phyloP scores from a whole-genome alignment of 1,140 invertebrate species.

The Drosophila kohkoa region DNA sequence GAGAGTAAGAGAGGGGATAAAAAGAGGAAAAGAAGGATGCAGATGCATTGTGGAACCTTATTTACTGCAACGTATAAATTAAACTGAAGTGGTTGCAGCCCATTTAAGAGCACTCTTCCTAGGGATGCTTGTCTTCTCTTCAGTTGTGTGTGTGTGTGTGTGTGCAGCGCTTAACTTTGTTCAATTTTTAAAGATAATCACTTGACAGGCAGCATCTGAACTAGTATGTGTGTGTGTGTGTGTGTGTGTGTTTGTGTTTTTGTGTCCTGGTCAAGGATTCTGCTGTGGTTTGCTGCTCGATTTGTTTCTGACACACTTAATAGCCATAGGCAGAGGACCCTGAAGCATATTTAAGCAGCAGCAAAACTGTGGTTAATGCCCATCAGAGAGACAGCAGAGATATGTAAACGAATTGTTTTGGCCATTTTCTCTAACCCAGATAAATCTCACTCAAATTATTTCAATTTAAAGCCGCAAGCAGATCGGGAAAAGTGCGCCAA shows the following conservation, averaged over 20 bases:
- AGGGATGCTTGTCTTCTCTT: not conserved
- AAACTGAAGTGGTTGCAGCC: constrained; percentile 54
- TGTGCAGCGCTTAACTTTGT: constrained; percentile 33
- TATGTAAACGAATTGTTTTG: not conserved
- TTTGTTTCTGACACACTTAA: constrained; percentile 60
- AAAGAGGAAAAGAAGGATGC: too few relatives aligned
- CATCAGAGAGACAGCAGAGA: not conserved
- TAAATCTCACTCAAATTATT: constrained; percentile 56
- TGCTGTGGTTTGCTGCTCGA: constrained; percentile 23
- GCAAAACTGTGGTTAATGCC: not conserved
- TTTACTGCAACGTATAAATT: constrained; percentile 69
- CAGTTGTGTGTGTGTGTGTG: too few relatives aligned
- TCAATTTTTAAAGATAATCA: constrained; percentile 73
- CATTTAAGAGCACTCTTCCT: constrained; percentile 16
- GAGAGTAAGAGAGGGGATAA: not conserved
- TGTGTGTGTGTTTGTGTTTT: constrained; percentile 10
- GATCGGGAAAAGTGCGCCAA: constrained; percentile 15
- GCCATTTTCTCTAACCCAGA: not conserved
- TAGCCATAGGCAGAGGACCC: constrained; percentile 37
- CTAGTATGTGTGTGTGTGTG: constrained; percentile 8
- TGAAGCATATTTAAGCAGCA: constrained; percentile 12
- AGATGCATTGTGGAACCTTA: constrained; percentile 41
- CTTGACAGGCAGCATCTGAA: constrained; percentile 28
- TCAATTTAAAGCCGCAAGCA: constrained; percentile 31
- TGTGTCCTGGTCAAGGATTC: constrained; percentile 5